Base-by-base conservation (phyloP, 2,113 vertebrate species). In the Halcyon malimbica region DNA sequence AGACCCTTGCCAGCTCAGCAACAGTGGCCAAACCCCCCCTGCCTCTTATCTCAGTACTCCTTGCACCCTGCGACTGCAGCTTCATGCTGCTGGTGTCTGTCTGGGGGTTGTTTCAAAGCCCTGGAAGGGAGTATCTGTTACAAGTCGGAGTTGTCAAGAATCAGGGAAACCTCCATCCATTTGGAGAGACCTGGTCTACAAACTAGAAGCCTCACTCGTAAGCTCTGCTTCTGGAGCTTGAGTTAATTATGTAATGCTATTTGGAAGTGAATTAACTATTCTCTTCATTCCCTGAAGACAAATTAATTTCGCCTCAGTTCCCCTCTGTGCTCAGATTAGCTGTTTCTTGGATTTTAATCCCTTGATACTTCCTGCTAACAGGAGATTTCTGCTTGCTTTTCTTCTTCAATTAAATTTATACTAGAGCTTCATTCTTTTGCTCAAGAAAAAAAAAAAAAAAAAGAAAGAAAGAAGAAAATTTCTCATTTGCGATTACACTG, bases 311-410 rank as follows among this genome's bases (percentile, higher is more conserved):
- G 5, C 73, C 44, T 92, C 86, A 89, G 57, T 79, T 92, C 83
- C 53, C 44, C 89, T 77, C 74, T 92, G 53, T 83, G 81, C 71
- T 92, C 78, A 53, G 70, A 91, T 89, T 67, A 87, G 89, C 80
- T n/a, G n/a, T 51, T 96, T 79, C 92, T 96, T 92, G 81, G 77
- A 84, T 94, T 87, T 94, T 84, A 82, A 39, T 89, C 92, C 81
- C 74, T 57, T 37, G 57, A 26, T 71, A 89, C 56, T 60, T 90
- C 48, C 71, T 39, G 19, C 24, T 75, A 87, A n/a, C 64, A 35
- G 29, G 37, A 87, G 26, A 71, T 51, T 89, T 71, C 93, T 94
- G 56, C 69, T 71, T 92, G n/a, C 63, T 79, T 93, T 89, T 78
- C 24, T 69, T 71, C 59, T 89, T 69, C 57, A 76, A 56, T 92